A percentile compares a stretch with the other conserved stretches of the same genome.
These are phyloP conservation scores for Drosophila burlai DNA, from an alignment of 1,140 invertebrate species.

Conservation along the genomic window DNA sequence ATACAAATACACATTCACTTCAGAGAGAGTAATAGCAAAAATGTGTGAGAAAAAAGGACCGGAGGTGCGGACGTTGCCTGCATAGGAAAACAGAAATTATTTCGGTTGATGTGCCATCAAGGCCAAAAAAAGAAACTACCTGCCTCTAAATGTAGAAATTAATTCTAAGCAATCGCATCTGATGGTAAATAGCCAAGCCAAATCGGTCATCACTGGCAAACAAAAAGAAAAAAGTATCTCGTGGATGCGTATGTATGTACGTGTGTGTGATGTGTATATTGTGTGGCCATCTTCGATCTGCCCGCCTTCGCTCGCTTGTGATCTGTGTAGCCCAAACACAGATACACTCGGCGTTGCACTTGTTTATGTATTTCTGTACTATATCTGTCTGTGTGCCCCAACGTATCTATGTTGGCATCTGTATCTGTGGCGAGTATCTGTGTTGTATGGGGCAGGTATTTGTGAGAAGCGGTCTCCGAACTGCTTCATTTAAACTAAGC, in stretches of 20 bases:
- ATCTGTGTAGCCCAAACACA: constrained; percentile 61
- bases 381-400: constrained; percentile 23
- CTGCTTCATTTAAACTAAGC: constrained; percentile 66
- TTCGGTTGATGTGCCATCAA: constrained; percentile 3
- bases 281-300: constrained; percentile 70
- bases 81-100: constrained; percentile 10
- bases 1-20: neutral
- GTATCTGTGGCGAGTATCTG: constrained; percentile 45
- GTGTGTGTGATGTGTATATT: constrained; percentile 33
- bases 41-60: constrained; percentile 1
- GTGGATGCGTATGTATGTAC: constrained; percentile 15
- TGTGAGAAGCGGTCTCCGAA: constrained; percentile 39
- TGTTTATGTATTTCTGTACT: constrained; percentile 34
- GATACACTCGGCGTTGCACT: constrained; percentile 51
- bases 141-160: constrained; percentile 1
- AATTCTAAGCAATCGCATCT: constrained; percentile 2
- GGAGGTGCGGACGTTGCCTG: constrained; percentile 14
- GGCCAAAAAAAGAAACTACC: constrained; percentile 6
- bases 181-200: constrained; percentile 27
- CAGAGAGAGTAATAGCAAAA: neutral
- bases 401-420: constrained; percentile 49
- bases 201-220: constrained; percentile 15
- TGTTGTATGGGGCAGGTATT: constrained; percentile 24
- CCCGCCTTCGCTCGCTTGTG: constrained; percentile 62
- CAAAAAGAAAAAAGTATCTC: constrained; percentile 23